These are phyloP conservation scores for Chirona hameri DNA, from an alignment of 2,888 invertebrate genomes.

Conservation along the genomic window DNA sequence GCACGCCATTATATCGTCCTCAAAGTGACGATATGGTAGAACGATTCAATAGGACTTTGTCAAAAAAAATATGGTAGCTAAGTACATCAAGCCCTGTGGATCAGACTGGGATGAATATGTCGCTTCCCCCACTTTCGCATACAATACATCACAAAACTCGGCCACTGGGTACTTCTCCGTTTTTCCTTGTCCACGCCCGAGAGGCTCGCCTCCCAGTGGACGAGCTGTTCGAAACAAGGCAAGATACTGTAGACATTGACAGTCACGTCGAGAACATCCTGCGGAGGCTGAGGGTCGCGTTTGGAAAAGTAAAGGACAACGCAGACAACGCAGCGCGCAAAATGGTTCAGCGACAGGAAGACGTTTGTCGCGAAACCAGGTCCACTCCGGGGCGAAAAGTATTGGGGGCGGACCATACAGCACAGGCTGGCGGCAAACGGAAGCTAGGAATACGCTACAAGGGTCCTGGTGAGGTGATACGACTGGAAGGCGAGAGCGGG, in stretches of 20 bases:
- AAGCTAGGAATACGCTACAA: no score
- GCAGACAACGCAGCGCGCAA: neutral
- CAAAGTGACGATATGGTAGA: neutral
- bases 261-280: neutral
- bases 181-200: neutral
- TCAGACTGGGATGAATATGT: neutral
- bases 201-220: neutral
- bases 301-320: neutral
- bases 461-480: no score
- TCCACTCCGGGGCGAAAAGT: neutral
- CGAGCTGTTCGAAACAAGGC: neutral
- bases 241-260: neutral
- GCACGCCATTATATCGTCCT: neutral
- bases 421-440: no score
- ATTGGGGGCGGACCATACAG: neutral
- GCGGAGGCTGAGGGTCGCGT: neutral
- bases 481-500: no score
- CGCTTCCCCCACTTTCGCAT: neutral
- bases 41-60: neutral
- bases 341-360: neutral
- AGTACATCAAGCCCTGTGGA: neutral
- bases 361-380: neutral
- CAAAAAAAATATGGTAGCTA: neutral
- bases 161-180: neutral
- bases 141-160: neutral